phyloP scores from a whole-genome alignment of 1,140 invertebrate genomes.

The Metaphire vulgaris region DNA sequence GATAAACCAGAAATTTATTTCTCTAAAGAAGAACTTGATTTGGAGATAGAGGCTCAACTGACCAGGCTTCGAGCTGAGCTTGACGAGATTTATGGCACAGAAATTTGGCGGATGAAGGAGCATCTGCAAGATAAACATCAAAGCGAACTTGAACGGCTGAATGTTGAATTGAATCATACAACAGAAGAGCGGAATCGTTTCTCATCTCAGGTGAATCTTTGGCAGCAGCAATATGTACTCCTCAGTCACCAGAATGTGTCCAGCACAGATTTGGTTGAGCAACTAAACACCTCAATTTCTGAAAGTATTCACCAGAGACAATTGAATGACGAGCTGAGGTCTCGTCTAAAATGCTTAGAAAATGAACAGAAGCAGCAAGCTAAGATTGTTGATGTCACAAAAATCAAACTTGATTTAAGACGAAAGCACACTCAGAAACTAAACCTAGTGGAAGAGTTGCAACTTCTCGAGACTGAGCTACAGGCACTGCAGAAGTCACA shows the following conservation, averaged over 20 bases:
- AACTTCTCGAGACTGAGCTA: no score
- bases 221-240: conserved; percentile 24
- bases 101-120: conserved; percentile 22
- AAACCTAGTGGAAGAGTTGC: no score
- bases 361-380: no score
- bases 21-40: not conserved
- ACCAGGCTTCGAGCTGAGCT: conserved; percentile 21
- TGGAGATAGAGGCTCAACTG: not conserved
- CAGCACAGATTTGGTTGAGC: conserved; percentile 17
- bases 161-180: not conserved
- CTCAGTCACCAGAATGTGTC: conserved; percentile 27
- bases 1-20: not conserved
- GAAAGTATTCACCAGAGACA: conserved; percentile 23
- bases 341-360: conserved; percentile 1
- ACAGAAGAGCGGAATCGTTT: conserved; percentile 11
- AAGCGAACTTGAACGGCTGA: not conserved
- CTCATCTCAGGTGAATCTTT: conserved; percentile 5
- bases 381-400: no score
- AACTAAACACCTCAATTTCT: conserved; percentile 9
- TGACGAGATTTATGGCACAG: conserved; percentile 24
- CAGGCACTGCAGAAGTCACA: not conserved
- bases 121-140: not conserved
- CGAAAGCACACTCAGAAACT: no score
- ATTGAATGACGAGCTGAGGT: conserved; percentile 17
- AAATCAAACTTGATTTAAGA: no score